Percentiles rank a stretch among this genome's conserved stretches.
These are phyloP conservation scores for Sandelia bainsii DNA, from an alignment of 2,797 vertebrate genomes.

Conservation along the genomic window DNA sequence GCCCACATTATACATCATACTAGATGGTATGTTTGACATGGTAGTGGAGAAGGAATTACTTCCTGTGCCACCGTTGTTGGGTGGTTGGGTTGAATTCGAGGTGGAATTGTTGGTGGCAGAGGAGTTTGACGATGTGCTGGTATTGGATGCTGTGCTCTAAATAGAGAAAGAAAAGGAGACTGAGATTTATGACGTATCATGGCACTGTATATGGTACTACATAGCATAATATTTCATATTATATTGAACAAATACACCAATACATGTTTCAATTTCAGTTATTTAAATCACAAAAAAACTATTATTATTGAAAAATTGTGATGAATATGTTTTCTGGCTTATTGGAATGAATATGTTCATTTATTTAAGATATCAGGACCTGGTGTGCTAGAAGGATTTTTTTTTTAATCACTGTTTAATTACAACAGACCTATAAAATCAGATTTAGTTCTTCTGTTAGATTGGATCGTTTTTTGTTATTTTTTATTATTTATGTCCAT, in stretches of 20 bases:
- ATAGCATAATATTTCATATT: neutral
- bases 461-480: neutral
- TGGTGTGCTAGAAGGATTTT: neutral
- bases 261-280: neutral
- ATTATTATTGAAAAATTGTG: no score
- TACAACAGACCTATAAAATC: neutral
- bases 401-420: neutral
- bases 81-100: fast-evolving
- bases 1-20: neutral
- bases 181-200: neutral
- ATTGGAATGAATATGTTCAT: neutral
- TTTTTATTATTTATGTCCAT: neutral
- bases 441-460: neutral
- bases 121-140: fast-evolving
- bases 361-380: neutral
- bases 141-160: neutral
- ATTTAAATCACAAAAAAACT: neutral
- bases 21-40: neutral
- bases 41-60: fast-evolving
- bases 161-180: neutral
- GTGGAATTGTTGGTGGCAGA: fast-evolving
- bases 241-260: neutral
- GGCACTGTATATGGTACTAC: neutral
- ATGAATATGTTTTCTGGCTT: neutral
- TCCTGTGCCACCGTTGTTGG: neutral